Evolutionary conservation across 2,113 vertebrate genomes (phyloP).

Genomic region (Sakesphorus luctuosus): DNA sequence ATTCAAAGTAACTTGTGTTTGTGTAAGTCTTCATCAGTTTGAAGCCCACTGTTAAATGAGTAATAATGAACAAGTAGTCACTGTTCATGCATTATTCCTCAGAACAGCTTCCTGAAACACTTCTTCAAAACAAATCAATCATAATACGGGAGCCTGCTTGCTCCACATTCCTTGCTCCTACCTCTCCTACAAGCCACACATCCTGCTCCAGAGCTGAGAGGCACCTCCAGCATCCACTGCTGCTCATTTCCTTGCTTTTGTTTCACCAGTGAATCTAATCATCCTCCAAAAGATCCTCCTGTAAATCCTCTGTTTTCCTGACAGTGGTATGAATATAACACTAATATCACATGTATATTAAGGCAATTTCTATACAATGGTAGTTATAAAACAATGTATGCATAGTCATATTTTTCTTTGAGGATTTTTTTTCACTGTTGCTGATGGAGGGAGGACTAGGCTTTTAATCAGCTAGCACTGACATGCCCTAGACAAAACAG

Average conservation of each 20-base stretch:
- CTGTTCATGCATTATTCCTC: background rate
- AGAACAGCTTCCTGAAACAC: background rate
- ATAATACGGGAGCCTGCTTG: background rate
- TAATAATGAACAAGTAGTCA: background rate
- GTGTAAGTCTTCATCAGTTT: background rate
- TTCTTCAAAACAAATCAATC: background rate
- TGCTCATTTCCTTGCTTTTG: background rate
- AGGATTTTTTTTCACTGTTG: background rate
- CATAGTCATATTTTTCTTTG: background rate
- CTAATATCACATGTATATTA: background rate
- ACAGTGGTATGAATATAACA: background rate
- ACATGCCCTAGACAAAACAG: background rate
- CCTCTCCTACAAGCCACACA: background rate
- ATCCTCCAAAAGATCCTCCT: background rate
- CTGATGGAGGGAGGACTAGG: background rate
- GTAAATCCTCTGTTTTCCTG: background rate
- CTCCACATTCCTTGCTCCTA: background rate
- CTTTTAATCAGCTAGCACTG: background rate
- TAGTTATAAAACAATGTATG: background rate
- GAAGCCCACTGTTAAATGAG: background rate
- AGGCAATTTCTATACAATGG: background rate
- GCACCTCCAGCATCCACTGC: background rate
- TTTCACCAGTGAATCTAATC: background rate
- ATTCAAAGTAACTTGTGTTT: background rate
- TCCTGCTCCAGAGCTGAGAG: background rate